Percentiles rank a stretch among this genome's conserved stretches.
phyloP scores from a whole-genome alignment of 2,113 vertebrate genomes.

The Peromyscus maniculatus region DNA sequence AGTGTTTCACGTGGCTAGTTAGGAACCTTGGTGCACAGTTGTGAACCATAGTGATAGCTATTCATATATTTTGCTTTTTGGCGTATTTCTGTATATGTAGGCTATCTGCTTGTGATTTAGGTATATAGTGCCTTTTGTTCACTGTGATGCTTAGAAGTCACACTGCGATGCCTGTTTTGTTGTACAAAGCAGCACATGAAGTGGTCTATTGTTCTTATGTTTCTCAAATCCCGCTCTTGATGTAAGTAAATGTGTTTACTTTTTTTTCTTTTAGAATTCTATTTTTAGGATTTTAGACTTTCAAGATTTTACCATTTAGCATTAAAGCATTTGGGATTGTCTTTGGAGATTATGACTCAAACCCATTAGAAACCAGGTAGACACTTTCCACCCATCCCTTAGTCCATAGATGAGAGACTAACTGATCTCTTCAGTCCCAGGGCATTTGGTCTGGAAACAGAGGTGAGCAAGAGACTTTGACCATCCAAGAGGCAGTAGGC shows the following conservation, averaged over 20 bases:
- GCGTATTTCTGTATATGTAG: neutral
- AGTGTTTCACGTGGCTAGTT: neutral
- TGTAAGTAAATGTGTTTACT: neutral
- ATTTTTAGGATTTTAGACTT: neutral
- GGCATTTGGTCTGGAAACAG: neutral
- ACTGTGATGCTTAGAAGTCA: neutral
- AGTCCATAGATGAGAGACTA: neutral
- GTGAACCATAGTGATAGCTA: neutral
- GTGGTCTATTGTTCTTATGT: neutral
- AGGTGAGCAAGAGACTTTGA: neutral
- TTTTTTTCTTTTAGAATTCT: neutral
- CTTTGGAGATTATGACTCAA: neutral
- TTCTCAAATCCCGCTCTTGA: neutral
- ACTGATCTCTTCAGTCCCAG: rapidly evolving
- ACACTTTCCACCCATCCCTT: neutral
- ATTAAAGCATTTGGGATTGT: neutral
- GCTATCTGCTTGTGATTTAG: too few species aligned
- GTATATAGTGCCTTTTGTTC: neutral
- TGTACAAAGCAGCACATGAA: neutral
- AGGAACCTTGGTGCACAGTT: neutral
- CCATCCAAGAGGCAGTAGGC: rapidly evolving
- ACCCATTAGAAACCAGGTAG: neutral
- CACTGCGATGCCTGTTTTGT: neutral
- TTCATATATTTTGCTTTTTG: neutral
- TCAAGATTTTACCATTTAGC: neutral